phyloP scores from a whole-genome alignment of 2,888 invertebrate species.

The Girardia tigrina region DNA sequence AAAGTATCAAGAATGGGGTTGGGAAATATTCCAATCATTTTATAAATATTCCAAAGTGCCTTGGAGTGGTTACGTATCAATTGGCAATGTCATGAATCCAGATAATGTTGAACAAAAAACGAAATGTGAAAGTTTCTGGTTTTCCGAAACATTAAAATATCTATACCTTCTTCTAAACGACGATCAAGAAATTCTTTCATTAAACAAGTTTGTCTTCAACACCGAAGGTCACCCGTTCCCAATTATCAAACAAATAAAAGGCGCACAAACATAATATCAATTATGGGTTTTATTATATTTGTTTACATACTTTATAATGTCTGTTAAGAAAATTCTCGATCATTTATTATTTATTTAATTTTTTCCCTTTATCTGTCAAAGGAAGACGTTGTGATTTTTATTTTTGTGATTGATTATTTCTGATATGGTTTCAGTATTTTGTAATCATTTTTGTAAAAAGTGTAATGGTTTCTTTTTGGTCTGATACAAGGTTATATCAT shows the following conservation, averaged over 20 bases:
- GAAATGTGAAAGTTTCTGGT: conserved; percentile 92
- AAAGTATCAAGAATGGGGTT: conserved; percentile 93
- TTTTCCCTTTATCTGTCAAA: no score
- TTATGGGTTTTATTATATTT: no score
- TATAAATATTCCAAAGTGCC: conserved; percentile 75
- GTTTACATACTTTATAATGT: no score
- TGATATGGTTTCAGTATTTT: no score
- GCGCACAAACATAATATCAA: no score
- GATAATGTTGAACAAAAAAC: conserved; percentile 53
- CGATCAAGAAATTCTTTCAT: conserved; percentile 53
- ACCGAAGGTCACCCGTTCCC: conserved; percentile 90
- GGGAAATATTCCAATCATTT: conserved; percentile 83
- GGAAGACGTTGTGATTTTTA: no score
- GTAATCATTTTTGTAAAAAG: no score
- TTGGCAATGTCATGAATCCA: conserved; percentile 46
- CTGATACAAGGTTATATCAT: no score
- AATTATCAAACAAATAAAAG: conserved; percentile 51
- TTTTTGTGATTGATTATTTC: no score
- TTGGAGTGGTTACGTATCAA: conserved; percentile 38
- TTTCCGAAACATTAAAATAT: conserved; percentile 93
- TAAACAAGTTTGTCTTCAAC: conserved; percentile 69
- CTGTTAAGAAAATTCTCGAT: no score
- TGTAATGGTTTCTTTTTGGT: no score
- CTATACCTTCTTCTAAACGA: conserved; percentile 75
- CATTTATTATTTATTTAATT: no score